Conservation (phyloP, 2,113 vertebrate species). For the Pagrus major region DNA sequence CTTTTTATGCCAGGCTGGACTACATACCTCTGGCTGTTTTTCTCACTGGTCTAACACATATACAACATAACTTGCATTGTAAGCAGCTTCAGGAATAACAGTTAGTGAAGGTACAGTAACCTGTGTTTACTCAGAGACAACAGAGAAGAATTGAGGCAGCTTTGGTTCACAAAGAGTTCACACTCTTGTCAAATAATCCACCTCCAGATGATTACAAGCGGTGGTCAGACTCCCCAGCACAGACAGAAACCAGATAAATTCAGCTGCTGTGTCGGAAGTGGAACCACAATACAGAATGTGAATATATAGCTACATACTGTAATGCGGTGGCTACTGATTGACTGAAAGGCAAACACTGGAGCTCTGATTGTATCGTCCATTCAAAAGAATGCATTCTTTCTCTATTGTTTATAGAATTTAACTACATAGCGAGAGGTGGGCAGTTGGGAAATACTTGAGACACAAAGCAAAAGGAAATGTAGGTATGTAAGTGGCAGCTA, state of each 20-base stretch:
- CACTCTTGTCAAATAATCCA: constrained; percentile 39
- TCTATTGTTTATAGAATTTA: constrained; percentile 19
- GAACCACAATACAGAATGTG: constrained; percentile 16
- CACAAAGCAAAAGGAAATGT: neutral
- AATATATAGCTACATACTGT: neutral
- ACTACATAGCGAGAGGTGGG: neutral
- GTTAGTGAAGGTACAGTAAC: constrained; percentile 21
- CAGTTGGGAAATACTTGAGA: neutral
- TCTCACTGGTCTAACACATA: too few species aligned
- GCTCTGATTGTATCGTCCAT: neutral
- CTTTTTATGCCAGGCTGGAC: neutral
- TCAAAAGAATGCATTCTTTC: constrained; percentile 58
- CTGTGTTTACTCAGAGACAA: constrained; percentile 53
- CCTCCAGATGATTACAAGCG: constrained; percentile 31
- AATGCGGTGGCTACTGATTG: constrained; percentile 61
- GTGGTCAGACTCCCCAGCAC: neutral
- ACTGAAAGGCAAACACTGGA: constrained; percentile 60
- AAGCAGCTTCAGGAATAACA: constrained; percentile 21
- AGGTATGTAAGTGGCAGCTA: neutral
- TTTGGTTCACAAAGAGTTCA: constrained; percentile 62
- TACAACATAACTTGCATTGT: too few species aligned
- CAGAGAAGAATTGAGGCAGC: constrained; percentile 9
- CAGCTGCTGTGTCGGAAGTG: neutral
- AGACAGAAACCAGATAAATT: constrained; percentile 20
- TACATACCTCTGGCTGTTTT: neutral